Conservation (phyloP, 2,797 vertebrate genomes). For the Pogonophryne albipinna region DNA sequence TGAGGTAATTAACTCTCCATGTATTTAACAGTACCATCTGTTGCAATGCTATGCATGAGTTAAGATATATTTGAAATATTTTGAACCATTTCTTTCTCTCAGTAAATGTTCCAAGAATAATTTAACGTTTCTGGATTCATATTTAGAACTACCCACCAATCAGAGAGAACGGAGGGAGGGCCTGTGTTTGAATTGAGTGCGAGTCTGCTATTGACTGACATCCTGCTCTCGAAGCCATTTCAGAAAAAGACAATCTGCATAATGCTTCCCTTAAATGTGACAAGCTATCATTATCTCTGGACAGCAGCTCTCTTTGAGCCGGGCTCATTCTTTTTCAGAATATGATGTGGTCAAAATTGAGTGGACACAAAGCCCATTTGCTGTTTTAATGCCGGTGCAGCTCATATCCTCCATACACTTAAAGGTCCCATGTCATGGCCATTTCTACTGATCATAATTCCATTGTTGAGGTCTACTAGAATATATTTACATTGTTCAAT, state of each 20-base stretch:
- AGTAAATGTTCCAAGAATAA: slow-evolving; percentile 6
- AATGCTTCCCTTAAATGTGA: slow-evolving; percentile 63
- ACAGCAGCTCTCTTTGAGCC: slow-evolving; percentile 54
- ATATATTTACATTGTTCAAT: no score
- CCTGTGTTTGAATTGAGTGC: slow-evolving; percentile 38
- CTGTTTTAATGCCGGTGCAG: slow-evolving; percentile 25
- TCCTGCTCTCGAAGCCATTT: slow-evolving; percentile 50
- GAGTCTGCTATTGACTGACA: slow-evolving; percentile 54
- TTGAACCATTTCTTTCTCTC: slow-evolving; percentile 27
- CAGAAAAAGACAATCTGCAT: slow-evolving; percentile 59
- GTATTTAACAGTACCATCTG: slow-evolving; percentile 67
- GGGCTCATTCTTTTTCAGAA: slow-evolving; percentile 37
- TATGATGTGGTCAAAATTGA: slow-evolving; percentile 54
- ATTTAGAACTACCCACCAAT: slow-evolving; percentile 36
- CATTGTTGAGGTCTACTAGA: no score
- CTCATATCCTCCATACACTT: slow-evolving; percentile 43
- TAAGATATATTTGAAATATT: slow-evolving; percentile 48
- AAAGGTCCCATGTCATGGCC: not conserved
- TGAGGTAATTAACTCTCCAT: slow-evolving; percentile 65
- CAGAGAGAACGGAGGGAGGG: slow-evolving; percentile 34
- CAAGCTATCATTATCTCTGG: slow-evolving; percentile 65
- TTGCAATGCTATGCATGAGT: slow-evolving; percentile 36
- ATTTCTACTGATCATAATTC: no score
- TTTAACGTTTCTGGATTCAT: slow-evolving; percentile 16
- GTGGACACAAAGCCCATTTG: slow-evolving; percentile 54